phyloP scores from a whole-genome alignment of 2,113 vertebrate species.

The Ophiodon elongatus region DNA sequence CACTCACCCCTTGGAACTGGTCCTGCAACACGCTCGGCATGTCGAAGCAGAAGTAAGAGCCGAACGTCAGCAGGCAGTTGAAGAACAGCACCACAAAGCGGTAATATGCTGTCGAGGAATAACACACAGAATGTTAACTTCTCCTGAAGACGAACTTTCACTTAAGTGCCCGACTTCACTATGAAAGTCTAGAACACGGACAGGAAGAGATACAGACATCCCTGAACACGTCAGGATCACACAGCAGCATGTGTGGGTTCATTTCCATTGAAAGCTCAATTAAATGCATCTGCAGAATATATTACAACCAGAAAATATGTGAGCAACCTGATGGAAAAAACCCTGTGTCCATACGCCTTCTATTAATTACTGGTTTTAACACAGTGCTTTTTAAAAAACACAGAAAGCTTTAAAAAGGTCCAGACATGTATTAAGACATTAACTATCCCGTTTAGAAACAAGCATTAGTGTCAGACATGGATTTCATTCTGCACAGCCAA shows the following conservation, averaged over 20 bases:
- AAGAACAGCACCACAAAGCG: conserved; percentile 88
- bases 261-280: background rate
- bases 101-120: conserved; percentile 72
- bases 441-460: background rate
- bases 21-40: conserved; percentile 88
- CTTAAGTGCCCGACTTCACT: background rate
- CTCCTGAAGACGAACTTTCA: background rate
- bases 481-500: background rate
- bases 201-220: background rate
- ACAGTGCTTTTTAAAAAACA: background rate
- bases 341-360: background rate
- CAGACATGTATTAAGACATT: background rate
- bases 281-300: background rate
- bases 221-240: background rate
- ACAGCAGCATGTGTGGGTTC: background rate
- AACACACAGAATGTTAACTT: background rate
- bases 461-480: background rate
- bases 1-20: conserved; percentile 87
- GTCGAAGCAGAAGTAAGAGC: conserved; percentile 89
- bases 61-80: conserved; percentile 87
- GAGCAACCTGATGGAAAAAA: background rate
- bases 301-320: background rate
- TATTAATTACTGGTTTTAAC: background rate
- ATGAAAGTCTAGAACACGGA: background rate
- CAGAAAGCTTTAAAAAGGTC: background rate